Evolutionary conservation across 2,888 invertebrate genomes (phyloP).

Genomic region (Thymelicus sylvestris): DNA sequence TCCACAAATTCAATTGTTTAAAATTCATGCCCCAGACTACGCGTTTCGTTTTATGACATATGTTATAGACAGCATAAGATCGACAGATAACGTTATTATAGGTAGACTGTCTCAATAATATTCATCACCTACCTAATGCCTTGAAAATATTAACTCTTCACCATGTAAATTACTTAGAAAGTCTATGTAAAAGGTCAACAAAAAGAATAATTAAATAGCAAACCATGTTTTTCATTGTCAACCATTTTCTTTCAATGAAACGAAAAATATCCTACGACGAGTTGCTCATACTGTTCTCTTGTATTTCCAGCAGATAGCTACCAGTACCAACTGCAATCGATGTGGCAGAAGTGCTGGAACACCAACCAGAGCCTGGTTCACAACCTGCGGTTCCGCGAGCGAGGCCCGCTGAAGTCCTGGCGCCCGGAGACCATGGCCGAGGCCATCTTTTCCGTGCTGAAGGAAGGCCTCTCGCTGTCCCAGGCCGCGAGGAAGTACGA

Average conservation of each 20-base stretch:
- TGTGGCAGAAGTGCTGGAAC: constrained; percentile 99
- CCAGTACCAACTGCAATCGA: constrained; percentile 96
- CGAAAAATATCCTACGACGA: neutral
- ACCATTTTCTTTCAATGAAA: neutral
- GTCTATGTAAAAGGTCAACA: too few species aligned
- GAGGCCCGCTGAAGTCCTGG: constrained; percentile 97
- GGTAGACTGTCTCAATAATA: too few species aligned
- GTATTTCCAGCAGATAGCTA: constrained; percentile 93
- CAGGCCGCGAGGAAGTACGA: constrained; percentile 97
- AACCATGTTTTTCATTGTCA: neutral
- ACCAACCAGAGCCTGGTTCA: constrained; percentile 96
- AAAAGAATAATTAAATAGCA: too few species aligned
- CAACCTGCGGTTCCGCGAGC: constrained; percentile 95
- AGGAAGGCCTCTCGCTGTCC: constrained; percentile 94
- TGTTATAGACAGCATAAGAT: too few species aligned
- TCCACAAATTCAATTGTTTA: too few species aligned
- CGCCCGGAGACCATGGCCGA: constrained; percentile 97
- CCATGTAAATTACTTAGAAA: too few species aligned
- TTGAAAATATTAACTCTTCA: too few species aligned
- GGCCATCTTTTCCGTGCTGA: constrained; percentile 96
- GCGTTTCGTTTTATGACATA: too few species aligned
- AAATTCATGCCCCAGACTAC: too few species aligned
- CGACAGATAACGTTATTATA: too few species aligned
- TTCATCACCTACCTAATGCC: too few species aligned
- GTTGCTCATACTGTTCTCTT: constrained; percentile 44